phyloP scores from a whole-genome alignment of 2,888 invertebrate genomes.

The Stictocephala bisonia region DNA sequence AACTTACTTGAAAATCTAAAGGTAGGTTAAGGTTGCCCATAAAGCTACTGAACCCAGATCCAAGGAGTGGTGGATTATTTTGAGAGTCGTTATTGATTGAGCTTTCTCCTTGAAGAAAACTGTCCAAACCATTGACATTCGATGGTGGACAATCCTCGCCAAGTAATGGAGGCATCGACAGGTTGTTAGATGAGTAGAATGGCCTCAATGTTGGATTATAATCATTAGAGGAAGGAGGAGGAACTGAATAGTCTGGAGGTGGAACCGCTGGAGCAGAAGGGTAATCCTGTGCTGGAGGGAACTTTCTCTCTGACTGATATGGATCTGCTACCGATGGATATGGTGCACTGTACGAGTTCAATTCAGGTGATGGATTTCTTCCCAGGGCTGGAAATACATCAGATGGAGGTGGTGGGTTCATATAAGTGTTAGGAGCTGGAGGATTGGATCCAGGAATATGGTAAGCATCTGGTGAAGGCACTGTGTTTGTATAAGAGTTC shows the following conservation, averaged over 20 bases:
- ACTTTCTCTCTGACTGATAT: background rate
- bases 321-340: background rate
- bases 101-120: conserved; percentile 8
- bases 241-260: conserved; percentile 26
- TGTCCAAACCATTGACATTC: conserved; percentile 44
- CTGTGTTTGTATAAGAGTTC: background rate
- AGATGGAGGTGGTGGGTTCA: background rate
- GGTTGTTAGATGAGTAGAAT: conserved; percentile 21
- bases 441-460: conserved; percentile 31
- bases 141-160: conserved; percentile 39
- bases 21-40: conserved; percentile 71
- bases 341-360: background rate
- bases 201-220: conserved; percentile 6
- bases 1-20: conserved; percentile 66
- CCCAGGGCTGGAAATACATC: background rate
- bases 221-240: conserved; percentile 6
- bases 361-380: conserved; percentile 10
- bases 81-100: conserved; percentile 9
- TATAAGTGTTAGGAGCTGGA: background rate
- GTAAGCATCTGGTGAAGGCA: conserved; percentile 6
- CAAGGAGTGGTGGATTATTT: conserved; percentile 34
- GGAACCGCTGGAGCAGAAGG: background rate
- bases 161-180: conserved; percentile 28
- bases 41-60: conserved; percentile 73
- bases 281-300: background rate